Evolutionary conservation across 2,888 invertebrate species (phyloP), one percentile per base, ranked within the genome.

Genomic region (Oxyscelio sp.): DNA sequence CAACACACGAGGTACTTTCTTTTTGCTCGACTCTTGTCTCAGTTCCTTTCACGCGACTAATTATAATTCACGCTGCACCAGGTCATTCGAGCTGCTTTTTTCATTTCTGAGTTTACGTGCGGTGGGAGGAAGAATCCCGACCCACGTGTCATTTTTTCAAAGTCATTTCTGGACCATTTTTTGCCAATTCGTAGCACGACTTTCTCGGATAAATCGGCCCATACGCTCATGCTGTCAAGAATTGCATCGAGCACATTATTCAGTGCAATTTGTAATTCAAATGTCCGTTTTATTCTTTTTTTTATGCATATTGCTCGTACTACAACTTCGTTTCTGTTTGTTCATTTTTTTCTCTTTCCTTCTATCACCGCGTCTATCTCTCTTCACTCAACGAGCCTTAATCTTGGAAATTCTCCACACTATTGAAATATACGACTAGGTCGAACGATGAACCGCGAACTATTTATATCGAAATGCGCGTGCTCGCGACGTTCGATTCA

Each of bases 11-110:
- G n/a, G 5, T 38, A 50, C 75, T 45, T 43, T 68, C 50, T 52
- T 43, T 52, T 43, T 58, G 48, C 40, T 34, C 40, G 56, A 50
- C 52, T 45, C 50, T 52, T 17, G n/a, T n/a, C n/a, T n/a, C n/a
- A n/a, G 43, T 11, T 15, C 24, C 61, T 61, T 61, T 43, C 43
- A n/a, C 43, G 15, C 43, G 27, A 3, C 27, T 27, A 43, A 22
- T 43, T 61, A 61, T 43, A 61, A 38, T 43, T 61, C 6, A 17
- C 4, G 17, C 4, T 15, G 17, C n/a, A 3, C 4, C 43, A 4
- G 4, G 43, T 43, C 43, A 43, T 9, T 43, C 43, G 43, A 11
- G 15, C 2, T 43, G 43, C 43, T 15, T 43, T n/a, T 9, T 15
- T 43, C 4, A 34, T 11, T 8, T 34, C 11, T 2, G 11, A 9